These are phyloP conservation scores for Leiothrix lutea DNA, from an alignment of 2,113 vertebrate species.

Conservation along the genomic window DNA sequence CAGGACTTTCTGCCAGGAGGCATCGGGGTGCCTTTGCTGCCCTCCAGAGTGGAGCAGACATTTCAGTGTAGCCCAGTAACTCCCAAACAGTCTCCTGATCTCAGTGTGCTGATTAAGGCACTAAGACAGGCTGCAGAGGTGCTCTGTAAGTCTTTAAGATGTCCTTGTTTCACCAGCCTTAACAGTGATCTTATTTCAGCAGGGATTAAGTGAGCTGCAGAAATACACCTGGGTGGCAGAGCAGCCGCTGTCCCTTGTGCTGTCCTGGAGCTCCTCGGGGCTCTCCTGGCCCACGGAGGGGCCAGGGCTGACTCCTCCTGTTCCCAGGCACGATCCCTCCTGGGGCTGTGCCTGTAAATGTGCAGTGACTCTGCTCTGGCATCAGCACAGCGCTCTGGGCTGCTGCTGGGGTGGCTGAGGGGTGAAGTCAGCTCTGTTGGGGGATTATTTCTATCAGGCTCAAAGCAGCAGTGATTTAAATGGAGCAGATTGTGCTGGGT, in stretches of 20 bases:
- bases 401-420: neutral
- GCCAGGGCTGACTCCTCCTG: fast-evolving
- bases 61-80: neutral
- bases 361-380: neutral
- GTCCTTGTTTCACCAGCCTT: slow-evolving; percentile 57
- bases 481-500: neutral
- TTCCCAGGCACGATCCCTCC: neutral
- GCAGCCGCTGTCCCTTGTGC: neutral
- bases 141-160: slow-evolving; percentile 41
- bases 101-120: neutral
- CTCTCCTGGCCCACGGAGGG: neutral
- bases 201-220: slow-evolving; percentile 10
- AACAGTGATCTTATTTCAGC: slow-evolving; percentile 26
- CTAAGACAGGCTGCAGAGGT: slow-evolving; percentile 19
- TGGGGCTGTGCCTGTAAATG: neutral
- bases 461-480: slow-evolving; percentile 20
- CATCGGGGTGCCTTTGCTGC: neutral
- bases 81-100: slow-evolving; percentile 2
- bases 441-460: slow-evolving; percentile 19
- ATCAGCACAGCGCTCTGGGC: neutral
- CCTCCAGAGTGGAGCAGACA: slow-evolving; percentile 27
- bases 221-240: neutral
- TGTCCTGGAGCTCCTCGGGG: fast-evolving
- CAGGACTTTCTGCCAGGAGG: slow-evolving; percentile 37
- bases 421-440: neutral